Evolutionary conservation across 2,113 vertebrate species (phyloP).

Genomic region (Lamprotornis superbus): DNA sequence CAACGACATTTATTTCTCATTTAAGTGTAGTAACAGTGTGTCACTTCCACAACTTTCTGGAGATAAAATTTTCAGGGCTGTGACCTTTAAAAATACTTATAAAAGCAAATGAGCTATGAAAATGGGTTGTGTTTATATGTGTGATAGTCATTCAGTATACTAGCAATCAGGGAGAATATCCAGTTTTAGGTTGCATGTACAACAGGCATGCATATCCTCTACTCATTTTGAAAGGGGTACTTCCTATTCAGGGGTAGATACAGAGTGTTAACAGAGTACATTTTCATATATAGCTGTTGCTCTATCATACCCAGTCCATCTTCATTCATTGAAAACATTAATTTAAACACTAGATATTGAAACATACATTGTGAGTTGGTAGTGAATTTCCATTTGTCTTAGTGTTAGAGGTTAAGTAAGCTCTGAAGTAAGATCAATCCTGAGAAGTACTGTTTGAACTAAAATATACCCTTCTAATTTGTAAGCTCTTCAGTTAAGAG

Average conservation of each 20-base stretch:
- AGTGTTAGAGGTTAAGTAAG: slow-evolving; percentile 44
- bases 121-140: not conserved
- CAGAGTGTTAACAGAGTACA: not conserved
- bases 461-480: slow-evolving; percentile 14
- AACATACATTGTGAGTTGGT: not conserved
- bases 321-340: not conserved
- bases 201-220: not conserved
- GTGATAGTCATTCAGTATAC: not conserved
- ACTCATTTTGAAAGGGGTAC: not conserved
- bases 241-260: not conserved
- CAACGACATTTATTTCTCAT: not conserved
- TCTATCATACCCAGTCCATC: not conserved
- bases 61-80: not conserved
- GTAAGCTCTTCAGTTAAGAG: slow-evolving; percentile 5
- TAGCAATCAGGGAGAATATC: not conserved
- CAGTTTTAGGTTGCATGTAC: not conserved
- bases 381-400: not conserved
- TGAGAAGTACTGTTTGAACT: slow-evolving; percentile 2
- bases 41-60: not conserved
- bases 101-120: not conserved
- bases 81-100: not conserved
- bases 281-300: not conserved
- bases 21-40: not conserved
- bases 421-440: slow-evolving; percentile 10
- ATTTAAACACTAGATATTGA: not conserved